These are phyloP conservation scores for Microchrysa polita DNA, from an alignment of 2,888 invertebrate species.

Conservation along the genomic window DNA sequence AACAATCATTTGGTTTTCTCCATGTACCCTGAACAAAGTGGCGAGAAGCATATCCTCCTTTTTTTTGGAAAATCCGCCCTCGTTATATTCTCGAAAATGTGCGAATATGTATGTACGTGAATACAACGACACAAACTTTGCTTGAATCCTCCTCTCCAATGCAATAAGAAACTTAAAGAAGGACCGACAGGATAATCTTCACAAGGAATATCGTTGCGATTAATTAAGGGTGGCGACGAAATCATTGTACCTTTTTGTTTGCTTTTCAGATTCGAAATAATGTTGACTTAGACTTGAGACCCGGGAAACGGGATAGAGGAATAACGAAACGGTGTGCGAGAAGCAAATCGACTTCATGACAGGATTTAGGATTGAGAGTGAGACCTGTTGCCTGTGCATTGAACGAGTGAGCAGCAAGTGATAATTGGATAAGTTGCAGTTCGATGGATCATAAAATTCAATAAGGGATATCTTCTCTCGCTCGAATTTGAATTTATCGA, in stretches of 20 bases:
- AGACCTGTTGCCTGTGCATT: conserved; percentile 16
- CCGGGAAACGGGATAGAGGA: neutral
- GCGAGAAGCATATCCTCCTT: neutral
- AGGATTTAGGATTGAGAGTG: neutral
- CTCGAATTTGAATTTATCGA: conserved; percentile 22
- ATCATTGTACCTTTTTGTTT: conserved; percentile 10
- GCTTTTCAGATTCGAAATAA: conserved; percentile 4
- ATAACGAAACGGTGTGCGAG: too few species aligned
- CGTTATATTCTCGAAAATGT: neutral
- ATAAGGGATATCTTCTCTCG: conserved; percentile 23
- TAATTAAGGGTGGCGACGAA: conserved; percentile 17
- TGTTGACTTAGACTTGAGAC: neutral
- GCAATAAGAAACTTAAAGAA: neutral
- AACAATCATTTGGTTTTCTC: too few species aligned
- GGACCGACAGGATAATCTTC: conserved; percentile 6
- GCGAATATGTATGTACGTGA: neutral
- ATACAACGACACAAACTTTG: neutral
- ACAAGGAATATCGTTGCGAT: conserved; percentile 13
- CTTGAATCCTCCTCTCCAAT: neutral
- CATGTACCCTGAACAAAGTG: too few species aligned
- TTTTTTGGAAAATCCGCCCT: neutral
- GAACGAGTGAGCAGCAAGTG: conserved; percentile 7
- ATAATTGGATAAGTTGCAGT: conserved; percentile 41
- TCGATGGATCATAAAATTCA: conserved; percentile 40
- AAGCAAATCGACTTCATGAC: neutral